phyloP scores from a whole-genome alignment of 2,797 vertebrate species.

The Intellagama lesueurii region DNA sequence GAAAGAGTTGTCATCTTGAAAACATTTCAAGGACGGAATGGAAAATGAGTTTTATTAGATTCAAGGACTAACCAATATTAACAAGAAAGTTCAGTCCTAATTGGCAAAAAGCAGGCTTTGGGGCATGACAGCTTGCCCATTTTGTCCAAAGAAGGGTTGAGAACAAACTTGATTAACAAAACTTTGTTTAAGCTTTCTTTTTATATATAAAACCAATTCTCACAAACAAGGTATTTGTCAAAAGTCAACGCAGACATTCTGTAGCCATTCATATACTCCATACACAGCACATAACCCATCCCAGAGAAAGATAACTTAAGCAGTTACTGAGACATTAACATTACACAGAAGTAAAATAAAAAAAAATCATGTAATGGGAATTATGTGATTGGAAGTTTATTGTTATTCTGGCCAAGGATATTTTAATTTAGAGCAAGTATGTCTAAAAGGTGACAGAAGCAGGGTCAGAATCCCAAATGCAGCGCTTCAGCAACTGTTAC shows the following conservation, averaged over 20 bases:
- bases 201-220: constrained; percentile 32
- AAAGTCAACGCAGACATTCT: constrained; percentile 25
- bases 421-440: neutral
- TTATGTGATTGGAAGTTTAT: constrained; percentile 16
- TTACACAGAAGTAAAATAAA: constrained; percentile 24
- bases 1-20: constrained; percentile 52
- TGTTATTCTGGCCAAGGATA: neutral
- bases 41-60: constrained; percentile 48
- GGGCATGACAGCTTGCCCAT: constrained; percentile 56
- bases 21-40: constrained; percentile 49
- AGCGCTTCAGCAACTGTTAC: too few species aligned
- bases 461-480: too few species aligned
- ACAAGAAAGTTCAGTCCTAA: constrained; percentile 52
- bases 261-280: neutral
- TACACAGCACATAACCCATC: neutral
- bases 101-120: constrained; percentile 52
- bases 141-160: constrained; percentile 38
- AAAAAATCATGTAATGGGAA: constrained; percentile 1
- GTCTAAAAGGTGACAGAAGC: too few species aligned
- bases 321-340: constrained; percentile 26
- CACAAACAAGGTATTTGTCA: constrained; percentile 56
- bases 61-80: constrained; percentile 64
- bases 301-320: neutral
- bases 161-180: constrained; percentile 59
- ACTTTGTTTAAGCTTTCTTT: constrained; percentile 58